Evolutionary conservation across 2,113 vertebrate genomes (phyloP).

Genomic region (Caranx ignobilis): DNA sequence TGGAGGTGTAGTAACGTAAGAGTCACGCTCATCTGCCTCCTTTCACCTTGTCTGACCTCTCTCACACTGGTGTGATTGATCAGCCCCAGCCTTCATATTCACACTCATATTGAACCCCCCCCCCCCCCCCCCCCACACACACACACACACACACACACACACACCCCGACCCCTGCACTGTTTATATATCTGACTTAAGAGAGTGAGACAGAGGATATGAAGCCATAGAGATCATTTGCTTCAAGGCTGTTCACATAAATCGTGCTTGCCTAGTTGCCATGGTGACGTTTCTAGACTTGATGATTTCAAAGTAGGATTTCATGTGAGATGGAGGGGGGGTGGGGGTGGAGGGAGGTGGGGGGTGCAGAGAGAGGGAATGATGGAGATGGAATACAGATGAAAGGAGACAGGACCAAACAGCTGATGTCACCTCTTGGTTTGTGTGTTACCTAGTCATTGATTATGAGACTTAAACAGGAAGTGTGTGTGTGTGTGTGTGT

Average conservation of each 20-base stretch:
- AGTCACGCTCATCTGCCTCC: neutral
- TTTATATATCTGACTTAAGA: conserved; percentile 24
- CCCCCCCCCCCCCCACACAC: conserved; percentile 3
- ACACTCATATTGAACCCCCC: conserved; percentile 13
- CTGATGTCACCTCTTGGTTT: conserved; percentile 57
- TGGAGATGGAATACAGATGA: conserved; percentile 76
- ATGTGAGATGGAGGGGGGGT: conserved; percentile 50
- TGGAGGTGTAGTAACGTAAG: neutral
- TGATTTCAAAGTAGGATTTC: conserved; percentile 78
- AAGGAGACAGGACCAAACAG: conserved; percentile 57
- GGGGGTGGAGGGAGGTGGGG: neutral
- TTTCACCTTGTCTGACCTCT: conserved; percentile 54
- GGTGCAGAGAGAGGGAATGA: conserved; percentile 54
- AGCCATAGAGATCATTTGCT: conserved; percentile 48
- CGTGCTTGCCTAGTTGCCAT: conserved; percentile 81
- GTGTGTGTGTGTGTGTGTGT: conserved; percentile 30
- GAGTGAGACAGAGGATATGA: neutral
- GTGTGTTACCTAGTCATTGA: neutral
- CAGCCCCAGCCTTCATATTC: conserved; percentile 24
- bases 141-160: neutral
- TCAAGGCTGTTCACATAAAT: conserved; percentile 61
- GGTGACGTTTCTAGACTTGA: conserved; percentile 74
- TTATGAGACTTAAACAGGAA: neutral
- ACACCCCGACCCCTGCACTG: neutral
- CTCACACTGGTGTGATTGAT: conserved; percentile 24